These are phyloP conservation scores for Chloropsis cyanopogon DNA, from an alignment of 2,113 vertebrate species.

Conservation along the genomic window DNA sequence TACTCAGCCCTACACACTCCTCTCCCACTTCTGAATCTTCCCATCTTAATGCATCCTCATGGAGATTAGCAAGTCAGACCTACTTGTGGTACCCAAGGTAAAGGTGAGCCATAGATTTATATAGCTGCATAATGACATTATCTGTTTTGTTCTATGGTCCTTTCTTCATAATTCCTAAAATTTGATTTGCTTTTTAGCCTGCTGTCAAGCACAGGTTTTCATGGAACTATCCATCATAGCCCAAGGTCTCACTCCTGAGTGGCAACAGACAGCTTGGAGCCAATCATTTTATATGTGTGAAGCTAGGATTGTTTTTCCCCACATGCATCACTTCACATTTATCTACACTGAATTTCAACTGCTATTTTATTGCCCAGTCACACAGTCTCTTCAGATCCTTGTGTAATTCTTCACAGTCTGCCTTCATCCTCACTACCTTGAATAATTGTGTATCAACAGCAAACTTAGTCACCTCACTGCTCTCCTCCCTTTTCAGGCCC, in stretches of 20 bases:
- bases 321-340: constrained; percentile 60
- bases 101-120: constrained; percentile 13
- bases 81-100: neutral
- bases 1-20: neutral
- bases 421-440: constrained; percentile 24
- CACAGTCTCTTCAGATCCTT: constrained; percentile 18
- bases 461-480: constrained; percentile 15
- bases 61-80: neutral
- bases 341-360: constrained; percentile 63
- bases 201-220: constrained; percentile 19
- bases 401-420: constrained; percentile 48
- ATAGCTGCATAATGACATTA: neutral
- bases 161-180: constrained; percentile 49
- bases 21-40: neutral
- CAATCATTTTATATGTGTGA: constrained; percentile 53
- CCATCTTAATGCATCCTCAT: neutral
- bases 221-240: constrained; percentile 55
- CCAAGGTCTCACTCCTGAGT: constrained; percentile 59
- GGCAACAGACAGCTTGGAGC: constrained; percentile 42
- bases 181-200: constrained; percentile 47
- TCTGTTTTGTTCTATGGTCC: neutral
- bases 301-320: constrained; percentile 49
- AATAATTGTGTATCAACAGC: constrained; percentile 32
- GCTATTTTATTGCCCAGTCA: constrained; percentile 58
- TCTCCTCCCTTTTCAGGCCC: neutral